A percentile compares a stretch with the other conserved stretches of the same genome.
phyloP scores from a whole-genome alignment of 2,797 vertebrate species.

The Oryzias dopingdopingensis region DNA sequence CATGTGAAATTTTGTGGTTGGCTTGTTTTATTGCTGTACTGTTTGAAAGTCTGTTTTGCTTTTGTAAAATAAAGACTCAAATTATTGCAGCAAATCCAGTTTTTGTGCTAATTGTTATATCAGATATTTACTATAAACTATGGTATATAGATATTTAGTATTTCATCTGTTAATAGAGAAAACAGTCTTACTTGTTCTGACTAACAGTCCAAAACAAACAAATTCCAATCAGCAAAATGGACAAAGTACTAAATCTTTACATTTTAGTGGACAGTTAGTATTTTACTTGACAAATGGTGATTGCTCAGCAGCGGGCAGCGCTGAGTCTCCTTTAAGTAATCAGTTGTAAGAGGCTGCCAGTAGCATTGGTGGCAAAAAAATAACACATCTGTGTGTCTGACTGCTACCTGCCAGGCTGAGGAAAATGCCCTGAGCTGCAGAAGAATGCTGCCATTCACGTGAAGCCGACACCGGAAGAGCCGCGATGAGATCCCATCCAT shows the following conservation, averaged over 20 bases:
- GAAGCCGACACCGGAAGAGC: constrained; percentile 36
- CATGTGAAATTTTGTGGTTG: no score
- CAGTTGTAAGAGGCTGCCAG: constrained; percentile 19
- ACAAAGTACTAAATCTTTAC: not conserved
- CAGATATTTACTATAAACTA: no score
- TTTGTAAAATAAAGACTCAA: no score
- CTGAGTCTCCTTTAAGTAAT: constrained; percentile 11
- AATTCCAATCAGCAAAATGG: not conserved
- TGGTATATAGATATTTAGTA: no score
- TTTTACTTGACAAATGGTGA: constrained; percentile 6
- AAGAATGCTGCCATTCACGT: constrained; percentile 55
- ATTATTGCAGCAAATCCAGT: no score
- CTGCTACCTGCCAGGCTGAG: constrained; percentile 54
- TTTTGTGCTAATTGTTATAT: no score
- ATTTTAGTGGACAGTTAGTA: not conserved
- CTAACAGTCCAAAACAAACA: not conserved
- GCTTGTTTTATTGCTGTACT: no score
- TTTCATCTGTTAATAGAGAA: no score
- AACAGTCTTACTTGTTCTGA: not conserved
- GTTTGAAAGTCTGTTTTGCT: no score
- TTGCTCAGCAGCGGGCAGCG: no score
- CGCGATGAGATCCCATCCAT: constrained; percentile 65
- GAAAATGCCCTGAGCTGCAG: constrained; percentile 39
- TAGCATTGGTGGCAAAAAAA: constrained; percentile 30
- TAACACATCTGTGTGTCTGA: constrained; percentile 36